phyloP scores from a whole-genome alignment of 2,797 vertebrate genomes.

The Manis javanica region DNA sequence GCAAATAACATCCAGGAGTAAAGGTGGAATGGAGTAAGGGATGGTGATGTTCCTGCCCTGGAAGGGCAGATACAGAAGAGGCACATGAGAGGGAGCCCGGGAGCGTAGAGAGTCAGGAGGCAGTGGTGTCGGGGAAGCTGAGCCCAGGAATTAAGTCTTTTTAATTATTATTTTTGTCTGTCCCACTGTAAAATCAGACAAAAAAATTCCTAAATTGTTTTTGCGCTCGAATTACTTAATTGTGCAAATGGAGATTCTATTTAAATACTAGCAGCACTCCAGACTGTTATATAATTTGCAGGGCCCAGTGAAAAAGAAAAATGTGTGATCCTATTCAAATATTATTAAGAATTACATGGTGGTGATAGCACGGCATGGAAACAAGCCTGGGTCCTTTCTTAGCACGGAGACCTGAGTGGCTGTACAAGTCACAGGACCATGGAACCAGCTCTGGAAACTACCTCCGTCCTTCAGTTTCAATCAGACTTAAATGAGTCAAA shows the following conservation, averaged over 20 bases:
- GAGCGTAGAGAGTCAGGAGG: not conserved
- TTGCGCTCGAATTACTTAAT: not conserved
- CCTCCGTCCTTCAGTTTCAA: not conserved
- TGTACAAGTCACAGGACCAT: not conserved
- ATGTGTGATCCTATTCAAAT: not conserved
- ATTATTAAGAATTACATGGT: not conserved
- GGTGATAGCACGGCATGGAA: not conserved
- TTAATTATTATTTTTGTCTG: not conserved
- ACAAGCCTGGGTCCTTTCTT: not conserved
- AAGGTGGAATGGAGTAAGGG: not conserved
- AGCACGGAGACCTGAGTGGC: not conserved
- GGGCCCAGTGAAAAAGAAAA: not conserved
- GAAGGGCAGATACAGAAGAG: not conserved
- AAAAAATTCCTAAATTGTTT: not conserved
- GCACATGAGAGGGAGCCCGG: fast-evolving
- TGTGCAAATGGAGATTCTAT: not conserved
- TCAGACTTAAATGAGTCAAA: not conserved
- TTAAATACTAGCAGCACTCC: not conserved
- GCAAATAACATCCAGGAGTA: not conserved
- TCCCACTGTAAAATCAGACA: not conserved
- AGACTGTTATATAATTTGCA: not conserved
- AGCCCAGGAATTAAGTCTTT: not conserved
- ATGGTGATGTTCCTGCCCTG: not conserved
- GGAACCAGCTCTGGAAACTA: not conserved
- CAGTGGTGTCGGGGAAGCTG: not conserved